A percentile compares a stretch with the other conserved stretches of the same genome.
These are phyloP conservation scores for Syncerus caffer DNA, from an alignment of 2,797 vertebrate genomes.

Conservation along the genomic window DNA sequence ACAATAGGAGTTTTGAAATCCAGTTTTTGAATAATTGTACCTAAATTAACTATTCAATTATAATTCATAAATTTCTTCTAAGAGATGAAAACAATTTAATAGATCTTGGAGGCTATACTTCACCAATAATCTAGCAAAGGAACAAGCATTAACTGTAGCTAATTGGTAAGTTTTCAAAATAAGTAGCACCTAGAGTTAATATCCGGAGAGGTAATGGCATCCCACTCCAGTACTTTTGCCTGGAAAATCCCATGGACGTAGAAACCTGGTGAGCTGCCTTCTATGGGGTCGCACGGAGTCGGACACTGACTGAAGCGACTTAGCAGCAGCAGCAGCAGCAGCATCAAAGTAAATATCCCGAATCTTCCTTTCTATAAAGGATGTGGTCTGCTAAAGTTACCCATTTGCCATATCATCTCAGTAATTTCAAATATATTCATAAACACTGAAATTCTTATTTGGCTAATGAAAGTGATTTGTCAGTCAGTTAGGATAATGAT, in stretches of 20 bases:
- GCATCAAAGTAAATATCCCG: neutral
- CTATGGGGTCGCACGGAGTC: no score
- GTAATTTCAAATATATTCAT: neutral
- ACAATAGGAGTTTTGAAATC: neutral
- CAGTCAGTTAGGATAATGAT: neutral
- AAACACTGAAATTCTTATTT: neutral
- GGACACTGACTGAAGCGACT: no score
- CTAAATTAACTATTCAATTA: neutral
- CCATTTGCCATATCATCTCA: neutral
- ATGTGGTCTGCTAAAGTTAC: neutral
- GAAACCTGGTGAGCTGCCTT: no score
- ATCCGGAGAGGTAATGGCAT: neutral
- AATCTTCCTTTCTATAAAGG: neutral
- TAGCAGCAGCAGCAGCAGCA: no score
- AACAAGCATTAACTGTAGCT: accelerated
- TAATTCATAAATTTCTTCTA: neutral
- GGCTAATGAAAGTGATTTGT: neutral
- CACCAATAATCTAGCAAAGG: neutral
- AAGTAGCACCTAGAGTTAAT: constrained; percentile 29
- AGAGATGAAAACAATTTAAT: neutral
- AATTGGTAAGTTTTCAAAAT: neutral
- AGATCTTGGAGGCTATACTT: neutral
- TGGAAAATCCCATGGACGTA: no score
- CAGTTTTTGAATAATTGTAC: neutral
- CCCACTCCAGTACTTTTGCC: no score